Conservation (phyloP, 2,888 invertebrate species). For the Drosophila greeni region DNA sequence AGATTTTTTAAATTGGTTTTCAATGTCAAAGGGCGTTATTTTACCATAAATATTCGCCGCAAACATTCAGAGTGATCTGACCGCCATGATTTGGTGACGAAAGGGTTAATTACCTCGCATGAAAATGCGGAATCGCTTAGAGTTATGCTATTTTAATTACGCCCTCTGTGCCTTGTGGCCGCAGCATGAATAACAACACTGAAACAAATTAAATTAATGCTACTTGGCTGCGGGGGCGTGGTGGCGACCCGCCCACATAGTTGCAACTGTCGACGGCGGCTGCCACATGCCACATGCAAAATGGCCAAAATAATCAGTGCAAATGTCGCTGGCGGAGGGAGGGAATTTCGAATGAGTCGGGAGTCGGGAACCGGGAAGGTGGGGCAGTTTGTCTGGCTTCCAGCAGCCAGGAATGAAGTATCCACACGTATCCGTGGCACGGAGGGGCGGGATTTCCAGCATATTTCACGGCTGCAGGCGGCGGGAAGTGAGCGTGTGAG, state of each 20-base stretch:
- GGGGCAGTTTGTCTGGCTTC: constrained; percentile 12
- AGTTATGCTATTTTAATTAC: constrained; percentile 33
- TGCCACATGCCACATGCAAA: constrained; percentile 44
- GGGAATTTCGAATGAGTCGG: background rate
- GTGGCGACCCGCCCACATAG: constrained; percentile 29
- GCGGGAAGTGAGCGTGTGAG: background rate
- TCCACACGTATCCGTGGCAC: background rate
- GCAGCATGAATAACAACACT: constrained; percentile 19
- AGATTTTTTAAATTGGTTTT: background rate
- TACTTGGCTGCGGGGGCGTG: constrained; percentile 30
- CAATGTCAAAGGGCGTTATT: background rate
- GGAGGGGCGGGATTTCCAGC: background rate
- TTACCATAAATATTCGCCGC: background rate
- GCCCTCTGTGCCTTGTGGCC: background rate
- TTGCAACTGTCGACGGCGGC: constrained; percentile 14
- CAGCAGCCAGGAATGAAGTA: constrained; percentile 20
- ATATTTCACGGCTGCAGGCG: constrained; percentile 15
- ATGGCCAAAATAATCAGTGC: constrained; percentile 51
- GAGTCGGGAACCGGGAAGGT: background rate
- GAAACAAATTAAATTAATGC: constrained; percentile 42
- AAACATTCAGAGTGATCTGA: background rate
- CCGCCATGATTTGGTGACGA: constrained; percentile 4
- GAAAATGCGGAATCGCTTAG: constrained; percentile 7
- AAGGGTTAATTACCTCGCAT: constrained; percentile 20
- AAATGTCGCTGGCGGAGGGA: constrained; percentile 12